phyloP scores from a whole-genome alignment of 2,888 invertebrate genomes.

The Odiellus spinosus region DNA sequence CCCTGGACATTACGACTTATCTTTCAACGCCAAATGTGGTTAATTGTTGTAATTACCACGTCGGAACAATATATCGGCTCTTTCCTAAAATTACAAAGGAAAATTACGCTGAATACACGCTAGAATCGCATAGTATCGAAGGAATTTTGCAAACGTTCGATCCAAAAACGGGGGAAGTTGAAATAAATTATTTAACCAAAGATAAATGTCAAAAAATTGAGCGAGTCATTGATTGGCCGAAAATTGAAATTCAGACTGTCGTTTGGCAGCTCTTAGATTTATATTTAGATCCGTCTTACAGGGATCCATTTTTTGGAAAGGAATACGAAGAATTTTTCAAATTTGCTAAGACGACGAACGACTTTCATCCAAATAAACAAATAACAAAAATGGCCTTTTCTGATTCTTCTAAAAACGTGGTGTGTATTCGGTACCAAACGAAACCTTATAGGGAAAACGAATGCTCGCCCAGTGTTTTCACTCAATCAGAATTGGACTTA shows the following conservation, averaged over 20 bases:
- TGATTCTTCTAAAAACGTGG: too few species aligned
- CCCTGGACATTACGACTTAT: neutral
- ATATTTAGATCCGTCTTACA: neutral
- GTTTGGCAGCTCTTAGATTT: too few species aligned
- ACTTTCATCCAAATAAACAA: neutral
- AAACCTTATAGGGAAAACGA: too few species aligned
- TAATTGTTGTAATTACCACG: neutral
- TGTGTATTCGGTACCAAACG: too few species aligned
- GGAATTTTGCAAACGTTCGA: neutral
- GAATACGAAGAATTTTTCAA: neutral
- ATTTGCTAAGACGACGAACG: neutral
- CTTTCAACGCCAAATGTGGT: neutral
- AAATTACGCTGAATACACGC: neutral
- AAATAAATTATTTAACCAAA: too few species aligned
- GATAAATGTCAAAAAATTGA: neutral
- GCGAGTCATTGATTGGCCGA: conserved; percentile 1
- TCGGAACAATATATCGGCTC: neutral
- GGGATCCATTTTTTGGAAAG: neutral
- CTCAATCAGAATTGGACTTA: too few species aligned
- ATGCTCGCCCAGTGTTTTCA: too few species aligned
- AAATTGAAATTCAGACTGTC: neutral
- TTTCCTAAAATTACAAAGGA: neutral
- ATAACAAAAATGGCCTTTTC: too few species aligned
- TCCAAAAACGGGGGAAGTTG: neutral
- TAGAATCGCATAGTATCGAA: neutral